Evolutionary conservation across 2,797 vertebrate genomes (phyloP), one percentile per base, ranked within the genome.

Genomic region (Protonibea diacanthus): DNA sequence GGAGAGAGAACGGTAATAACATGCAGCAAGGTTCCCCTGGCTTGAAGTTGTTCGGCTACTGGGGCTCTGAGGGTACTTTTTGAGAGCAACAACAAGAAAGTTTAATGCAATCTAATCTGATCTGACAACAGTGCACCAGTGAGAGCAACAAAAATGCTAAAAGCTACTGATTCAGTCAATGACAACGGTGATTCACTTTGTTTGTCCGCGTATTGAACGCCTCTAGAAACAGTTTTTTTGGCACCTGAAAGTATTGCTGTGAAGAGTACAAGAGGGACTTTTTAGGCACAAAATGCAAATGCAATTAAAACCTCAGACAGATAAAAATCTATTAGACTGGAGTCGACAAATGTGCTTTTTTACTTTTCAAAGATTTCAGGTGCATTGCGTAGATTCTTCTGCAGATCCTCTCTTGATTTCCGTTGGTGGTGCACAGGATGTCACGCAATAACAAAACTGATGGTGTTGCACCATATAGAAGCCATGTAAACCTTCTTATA

Each of bases 101-200:
- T 27, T 62, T 15, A 47, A 47, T 42, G 6, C 14, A 42, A 42
- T 58, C 38, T 66, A 66, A 76, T 77, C 7, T 42, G 40, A 75
- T 23, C 45, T 3, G 57, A 82, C 58, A 23, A 23, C 10, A 17
- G 25, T 51, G 61, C 62, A 42, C 20, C 33, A 21, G 33, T 6
- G 57, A 59, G 57, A 21, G 57, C 38, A 44, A 18, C 59, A 6
- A 1, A 23, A 1, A 57, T 15, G 23, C 40, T 70, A 48, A 76
- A 76, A 71, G n/a, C n/a, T 15, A 23, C 21, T 3, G 51, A 20
- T n/a, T 55, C 3, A 2, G 49, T 18, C 63, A 27, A 27, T 27
- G 42, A 27, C 21, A 61, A 2, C 5, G 3, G 20, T 18, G 51
- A 29, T 23, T 44, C 38, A 68, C 11, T 3, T 68, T 51, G 63